Evolutionary conservation across 2,888 invertebrate genomes (phyloP).

Genomic region (Pediacus dermestoides): DNA sequence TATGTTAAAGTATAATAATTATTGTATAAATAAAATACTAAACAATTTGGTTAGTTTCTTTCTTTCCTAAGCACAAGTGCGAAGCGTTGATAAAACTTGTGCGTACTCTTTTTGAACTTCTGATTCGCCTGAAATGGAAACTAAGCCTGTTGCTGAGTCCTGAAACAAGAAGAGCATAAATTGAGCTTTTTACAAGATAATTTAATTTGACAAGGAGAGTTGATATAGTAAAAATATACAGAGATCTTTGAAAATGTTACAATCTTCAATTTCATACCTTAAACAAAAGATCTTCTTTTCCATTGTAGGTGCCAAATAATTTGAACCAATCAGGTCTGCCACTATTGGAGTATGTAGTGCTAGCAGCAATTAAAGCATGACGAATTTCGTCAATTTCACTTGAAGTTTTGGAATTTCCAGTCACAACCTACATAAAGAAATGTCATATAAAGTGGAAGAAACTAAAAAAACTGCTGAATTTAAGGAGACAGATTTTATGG

Average conservation of each 20-base stretch:
- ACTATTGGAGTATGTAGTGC: conserved; percentile 55
- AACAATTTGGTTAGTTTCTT: too few relatives aligned
- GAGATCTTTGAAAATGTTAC: too few relatives aligned
- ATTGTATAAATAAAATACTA: too few relatives aligned
- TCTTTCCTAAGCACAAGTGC: too few relatives aligned
- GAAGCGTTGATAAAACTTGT: conserved; percentile 28
- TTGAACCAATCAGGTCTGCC: conserved; percentile 59
- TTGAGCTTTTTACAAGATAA: neutral
- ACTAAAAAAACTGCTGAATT: too few relatives aligned
- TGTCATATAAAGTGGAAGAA: too few relatives aligned
- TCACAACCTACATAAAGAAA: conserved; percentile 43
- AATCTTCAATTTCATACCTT: conserved; percentile 48
- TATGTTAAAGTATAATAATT: too few relatives aligned
- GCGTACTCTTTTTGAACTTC: conserved; percentile 36
- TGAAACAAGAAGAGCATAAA: conserved; percentile 30
- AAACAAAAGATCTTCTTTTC: conserved; percentile 53
- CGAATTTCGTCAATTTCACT: conserved; percentile 56
- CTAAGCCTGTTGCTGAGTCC: conserved; percentile 51
- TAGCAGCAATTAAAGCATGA: conserved; percentile 60
- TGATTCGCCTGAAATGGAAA: conserved; percentile 41
- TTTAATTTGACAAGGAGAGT: conserved; percentile 6
- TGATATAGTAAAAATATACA: neutral
- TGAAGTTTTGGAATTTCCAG: conserved; percentile 45
- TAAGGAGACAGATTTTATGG: too few relatives aligned
- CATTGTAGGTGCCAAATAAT: conserved; percentile 61